phyloP scores from a whole-genome alignment of 2,888 invertebrate genomes.

The Athrips mouffetella region DNA sequence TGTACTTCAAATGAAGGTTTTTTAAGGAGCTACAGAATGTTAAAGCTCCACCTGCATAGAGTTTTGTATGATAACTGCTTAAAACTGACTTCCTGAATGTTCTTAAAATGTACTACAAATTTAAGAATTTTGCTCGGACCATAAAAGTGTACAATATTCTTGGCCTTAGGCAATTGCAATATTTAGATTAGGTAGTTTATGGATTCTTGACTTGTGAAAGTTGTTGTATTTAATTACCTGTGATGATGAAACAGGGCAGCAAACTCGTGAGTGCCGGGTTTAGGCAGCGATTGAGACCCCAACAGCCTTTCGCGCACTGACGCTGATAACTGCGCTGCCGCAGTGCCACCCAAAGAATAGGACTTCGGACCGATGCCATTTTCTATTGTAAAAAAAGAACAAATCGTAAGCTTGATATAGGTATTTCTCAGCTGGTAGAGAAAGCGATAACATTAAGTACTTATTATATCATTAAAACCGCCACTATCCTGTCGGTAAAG shows the following conservation, averaged over 20 bases:
- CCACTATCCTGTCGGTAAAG: background rate
- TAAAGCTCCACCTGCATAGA: too few relatives aligned
- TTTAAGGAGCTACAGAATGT: too few relatives aligned
- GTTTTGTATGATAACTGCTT: too few relatives aligned
- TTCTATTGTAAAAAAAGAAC: constrained; percentile 66
- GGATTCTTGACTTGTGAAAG: too few relatives aligned
- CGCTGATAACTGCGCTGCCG: constrained; percentile 91
- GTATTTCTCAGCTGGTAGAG: too few relatives aligned
- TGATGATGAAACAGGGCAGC: constrained; percentile 81
- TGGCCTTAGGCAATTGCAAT: background rate
- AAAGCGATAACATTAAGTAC: too few relatives aligned
- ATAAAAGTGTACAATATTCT: too few relatives aligned
- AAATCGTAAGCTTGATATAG: background rate
- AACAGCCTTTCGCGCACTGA: constrained; percentile 90
- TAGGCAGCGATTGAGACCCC: constrained; percentile 92
- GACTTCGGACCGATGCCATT: constrained; percentile 89
- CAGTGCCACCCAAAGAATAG: constrained; percentile 89
- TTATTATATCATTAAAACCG: too few relatives aligned
- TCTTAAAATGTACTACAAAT: too few relatives aligned
- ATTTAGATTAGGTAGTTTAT: background rate
- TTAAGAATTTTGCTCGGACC: too few relatives aligned
- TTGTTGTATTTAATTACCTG: constrained; percentile 51
- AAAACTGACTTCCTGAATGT: too few relatives aligned
- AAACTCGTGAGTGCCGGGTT: constrained; percentile 85
- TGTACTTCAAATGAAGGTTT: too few relatives aligned